Percentiles rank a stretch among this genome's conserved stretches.
Evolutionary conservation across 2,888 invertebrate species (phyloP).

Genomic region (Acleris holmiana): DNA sequence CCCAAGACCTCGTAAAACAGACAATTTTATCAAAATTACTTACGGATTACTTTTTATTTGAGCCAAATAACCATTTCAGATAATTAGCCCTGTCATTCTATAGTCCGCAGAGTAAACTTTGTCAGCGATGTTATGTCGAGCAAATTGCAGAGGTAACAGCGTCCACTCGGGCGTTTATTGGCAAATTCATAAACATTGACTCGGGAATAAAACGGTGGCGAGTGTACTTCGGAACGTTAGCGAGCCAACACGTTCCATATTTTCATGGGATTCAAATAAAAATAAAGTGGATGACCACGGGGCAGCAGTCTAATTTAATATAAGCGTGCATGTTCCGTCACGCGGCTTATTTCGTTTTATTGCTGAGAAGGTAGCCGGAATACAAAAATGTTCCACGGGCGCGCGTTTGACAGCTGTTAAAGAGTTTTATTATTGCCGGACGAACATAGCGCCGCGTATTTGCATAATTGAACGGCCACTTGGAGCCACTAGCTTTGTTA

Average conservation of each 20-base stretch:
- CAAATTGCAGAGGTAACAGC: slow-evolving; percentile 69
- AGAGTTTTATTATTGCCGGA: slow-evolving; percentile 82
- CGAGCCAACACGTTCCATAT: slow-evolving; percentile 75
- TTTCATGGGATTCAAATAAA: slow-evolving; percentile 83
- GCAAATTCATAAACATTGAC: slow-evolving; percentile 82
- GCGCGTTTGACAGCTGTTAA: slow-evolving; percentile 80
- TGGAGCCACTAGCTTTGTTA: slow-evolving; percentile 82
- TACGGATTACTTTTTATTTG: slow-evolving; percentile 72
- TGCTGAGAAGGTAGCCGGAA: slow-evolving; percentile 70
- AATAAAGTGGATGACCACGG: slow-evolving; percentile 79
- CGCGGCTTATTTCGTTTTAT: slow-evolving; percentile 75
- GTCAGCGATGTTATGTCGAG: slow-evolving; percentile 56
- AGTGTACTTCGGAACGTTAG: slow-evolving; percentile 66
- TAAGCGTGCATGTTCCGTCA: slow-evolving; percentile 75
- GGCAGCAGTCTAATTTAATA: slow-evolving; percentile 80
- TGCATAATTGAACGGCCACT: slow-evolving; percentile 85
- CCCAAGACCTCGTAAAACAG: slow-evolving; percentile 63
- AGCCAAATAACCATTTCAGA: slow-evolving; percentile 63
- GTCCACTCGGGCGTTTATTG: slow-evolving; percentile 67
- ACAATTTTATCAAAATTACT: slow-evolving; percentile 72
- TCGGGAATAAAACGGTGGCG: slow-evolving; percentile 70
- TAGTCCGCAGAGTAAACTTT: slow-evolving; percentile 44
- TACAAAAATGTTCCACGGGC: slow-evolving; percentile 69
- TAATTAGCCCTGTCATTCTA: slow-evolving; percentile 68
- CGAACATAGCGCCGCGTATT: slow-evolving; percentile 79